These are phyloP conservation scores for Serinus canaria DNA, from an alignment of 2,113 vertebrate genomes.

Conservation along the genomic window DNA sequence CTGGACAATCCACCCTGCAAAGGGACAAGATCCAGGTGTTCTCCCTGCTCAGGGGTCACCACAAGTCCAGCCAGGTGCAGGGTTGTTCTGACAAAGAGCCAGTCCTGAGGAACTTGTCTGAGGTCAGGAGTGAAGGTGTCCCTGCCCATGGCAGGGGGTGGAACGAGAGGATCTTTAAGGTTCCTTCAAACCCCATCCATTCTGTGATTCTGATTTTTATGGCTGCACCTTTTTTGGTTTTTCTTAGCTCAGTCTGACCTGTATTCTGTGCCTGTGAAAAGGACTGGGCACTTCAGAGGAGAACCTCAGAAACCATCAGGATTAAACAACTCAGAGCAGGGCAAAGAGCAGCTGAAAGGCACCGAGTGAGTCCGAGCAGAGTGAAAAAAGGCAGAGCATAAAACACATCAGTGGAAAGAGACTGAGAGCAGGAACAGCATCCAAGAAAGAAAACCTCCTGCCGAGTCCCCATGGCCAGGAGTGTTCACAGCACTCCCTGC, in stretches of 20 bases:
- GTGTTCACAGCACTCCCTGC: background rate
- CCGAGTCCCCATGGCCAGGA: background rate
- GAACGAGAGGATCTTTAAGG: background rate
- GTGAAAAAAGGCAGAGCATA: background rate
- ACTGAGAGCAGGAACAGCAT: background rate
- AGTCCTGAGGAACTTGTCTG: background rate
- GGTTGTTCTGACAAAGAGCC: background rate
- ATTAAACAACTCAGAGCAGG: background rate
- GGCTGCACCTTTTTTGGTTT: background rate
- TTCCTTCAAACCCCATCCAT: background rate
- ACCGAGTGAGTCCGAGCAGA: fast-evolving
- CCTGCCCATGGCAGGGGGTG: background rate
- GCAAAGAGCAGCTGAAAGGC: background rate
- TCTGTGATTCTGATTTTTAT: background rate
- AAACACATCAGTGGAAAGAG: background rate
- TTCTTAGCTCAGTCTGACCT: background rate
- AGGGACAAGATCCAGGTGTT: background rate
- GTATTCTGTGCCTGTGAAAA: background rate
- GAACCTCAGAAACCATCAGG: background rate
- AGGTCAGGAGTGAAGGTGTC: background rate
- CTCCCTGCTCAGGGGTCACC: background rate
- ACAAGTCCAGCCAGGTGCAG: background rate
- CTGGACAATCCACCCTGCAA: background rate
- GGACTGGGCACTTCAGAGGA: background rate
- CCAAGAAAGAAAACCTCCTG: background rate